phyloP scores from a whole-genome alignment of 2,888 invertebrate species.

The Lasius platythorax region DNA sequence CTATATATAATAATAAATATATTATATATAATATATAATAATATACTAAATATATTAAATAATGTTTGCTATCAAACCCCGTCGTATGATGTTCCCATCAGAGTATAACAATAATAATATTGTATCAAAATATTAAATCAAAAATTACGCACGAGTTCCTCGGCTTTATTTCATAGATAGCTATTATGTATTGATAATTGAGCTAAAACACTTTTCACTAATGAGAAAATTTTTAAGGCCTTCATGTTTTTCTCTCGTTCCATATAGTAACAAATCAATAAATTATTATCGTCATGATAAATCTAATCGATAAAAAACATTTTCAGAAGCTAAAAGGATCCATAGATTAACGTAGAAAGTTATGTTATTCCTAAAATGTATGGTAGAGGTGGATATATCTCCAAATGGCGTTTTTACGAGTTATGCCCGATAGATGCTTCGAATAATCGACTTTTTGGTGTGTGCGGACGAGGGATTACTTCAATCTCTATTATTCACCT shows the following conservation, averaged over 20 bases:
- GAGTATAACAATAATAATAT: too few relatives aligned
- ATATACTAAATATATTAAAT: background rate
- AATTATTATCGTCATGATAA: background rate
- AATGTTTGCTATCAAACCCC: background rate
- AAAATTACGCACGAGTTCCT: too few relatives aligned
- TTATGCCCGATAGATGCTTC: slow-evolving; percentile 55
- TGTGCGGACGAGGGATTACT: slow-evolving; percentile 42
- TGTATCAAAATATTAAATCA: too few relatives aligned
- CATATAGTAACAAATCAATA: background rate
- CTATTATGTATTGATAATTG: too few relatives aligned
- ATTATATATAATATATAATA: too few relatives aligned
- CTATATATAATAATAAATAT: too few relatives aligned
- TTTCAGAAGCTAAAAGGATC: slow-evolving; percentile 17
- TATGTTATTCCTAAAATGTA: slow-evolving; percentile 47
- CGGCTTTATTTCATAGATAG: too few relatives aligned
- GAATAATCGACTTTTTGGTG: slow-evolving; percentile 58
- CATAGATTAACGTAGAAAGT: background rate
- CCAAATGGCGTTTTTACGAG: slow-evolving; percentile 20
- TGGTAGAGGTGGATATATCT: slow-evolving; percentile 17
- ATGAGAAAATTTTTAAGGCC: background rate
- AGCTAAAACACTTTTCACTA: background rate
- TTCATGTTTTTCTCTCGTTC: background rate
- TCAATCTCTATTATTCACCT: slow-evolving; percentile 64
- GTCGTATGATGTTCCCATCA: too few relatives aligned
- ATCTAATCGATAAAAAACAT: slow-evolving; percentile 31